Conservation (phyloP, 2,797 vertebrate species). For the Premnoplex brunnescens region DNA sequence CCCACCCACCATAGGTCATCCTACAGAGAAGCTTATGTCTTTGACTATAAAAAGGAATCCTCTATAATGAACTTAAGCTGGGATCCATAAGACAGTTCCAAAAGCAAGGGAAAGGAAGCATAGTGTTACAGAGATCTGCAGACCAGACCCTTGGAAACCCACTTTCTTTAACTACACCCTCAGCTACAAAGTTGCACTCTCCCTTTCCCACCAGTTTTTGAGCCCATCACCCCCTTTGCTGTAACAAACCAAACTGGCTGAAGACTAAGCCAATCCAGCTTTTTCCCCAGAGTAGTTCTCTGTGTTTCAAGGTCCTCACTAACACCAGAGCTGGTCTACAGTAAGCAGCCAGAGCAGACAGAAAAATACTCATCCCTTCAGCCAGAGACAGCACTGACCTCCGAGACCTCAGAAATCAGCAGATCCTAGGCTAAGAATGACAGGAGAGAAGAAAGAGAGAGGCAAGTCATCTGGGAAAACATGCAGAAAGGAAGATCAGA, state of each 20-base stretch:
- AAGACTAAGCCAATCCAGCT: neutral
- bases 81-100: neutral
- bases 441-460: neutral
- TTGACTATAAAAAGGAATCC: neutral
- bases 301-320: neutral
- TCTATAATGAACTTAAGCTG: neutral
- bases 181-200: neutral
- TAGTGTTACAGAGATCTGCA: neutral
- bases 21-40: neutral
- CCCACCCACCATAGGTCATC: neutral
- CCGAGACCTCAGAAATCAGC: neutral
- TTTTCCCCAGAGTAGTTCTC: neutral
- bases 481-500: neutral
- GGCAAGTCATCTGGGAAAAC: neutral
- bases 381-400: neutral
- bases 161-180: neutral
- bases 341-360: neutral
- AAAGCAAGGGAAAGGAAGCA: neutral
- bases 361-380: neutral
- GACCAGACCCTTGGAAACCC: neutral
- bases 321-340: neutral
- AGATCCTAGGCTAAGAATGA: neutral
- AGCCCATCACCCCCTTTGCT: neutral
- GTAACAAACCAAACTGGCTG: fast-evolving
- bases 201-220: neutral